These are phyloP conservation scores for Apis dorsata DNA, from an alignment of 1,140 invertebrate species.

Conservation along the genomic window DNA sequence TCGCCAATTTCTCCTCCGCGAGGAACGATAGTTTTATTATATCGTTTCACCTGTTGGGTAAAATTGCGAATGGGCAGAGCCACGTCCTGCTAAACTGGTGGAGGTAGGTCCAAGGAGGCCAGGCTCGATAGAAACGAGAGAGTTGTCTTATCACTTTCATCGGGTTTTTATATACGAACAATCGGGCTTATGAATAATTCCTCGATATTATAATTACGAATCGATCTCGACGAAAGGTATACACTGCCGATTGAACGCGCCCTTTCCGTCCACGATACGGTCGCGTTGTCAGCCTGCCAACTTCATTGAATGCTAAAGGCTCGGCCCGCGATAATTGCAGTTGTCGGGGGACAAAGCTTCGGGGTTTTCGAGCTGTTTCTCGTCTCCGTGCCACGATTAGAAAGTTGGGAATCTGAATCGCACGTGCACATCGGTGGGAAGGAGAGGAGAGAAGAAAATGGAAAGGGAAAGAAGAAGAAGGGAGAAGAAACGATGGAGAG, in stretches of 20 bases:
- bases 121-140: neutral
- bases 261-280: neutral
- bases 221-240: constrained; percentile 16
- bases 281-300: constrained; percentile 4
- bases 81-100: too few species aligned
- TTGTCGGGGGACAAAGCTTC: neutral
- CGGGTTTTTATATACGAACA: constrained; percentile 13
- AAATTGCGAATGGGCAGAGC: too few species aligned
- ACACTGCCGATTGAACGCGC: constrained; percentile 25
- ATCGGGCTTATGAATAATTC: constrained; percentile 48
- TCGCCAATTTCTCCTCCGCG: too few species aligned
- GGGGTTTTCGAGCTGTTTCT: neutral
- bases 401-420: too few species aligned
- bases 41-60: too few species aligned
- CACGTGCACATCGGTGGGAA: neutral
- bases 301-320: constrained; percentile 44
- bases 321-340: constrained; percentile 23
- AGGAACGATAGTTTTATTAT: too few species aligned
- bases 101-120: too few species aligned
- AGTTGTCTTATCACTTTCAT: constrained; percentile 36
- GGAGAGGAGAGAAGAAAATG: neutral
- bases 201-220: constrained; percentile 43
- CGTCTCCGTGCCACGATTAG: too few species aligned
- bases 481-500: neutral
- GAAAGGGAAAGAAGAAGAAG: neutral